A percentile compares a stretch with the other conserved stretches of the same genome.
These are phyloP conservation scores for Steinernema carpocapsae DNA, from an alignment of 2,888 invertebrate species.

Conservation along the genomic window DNA sequence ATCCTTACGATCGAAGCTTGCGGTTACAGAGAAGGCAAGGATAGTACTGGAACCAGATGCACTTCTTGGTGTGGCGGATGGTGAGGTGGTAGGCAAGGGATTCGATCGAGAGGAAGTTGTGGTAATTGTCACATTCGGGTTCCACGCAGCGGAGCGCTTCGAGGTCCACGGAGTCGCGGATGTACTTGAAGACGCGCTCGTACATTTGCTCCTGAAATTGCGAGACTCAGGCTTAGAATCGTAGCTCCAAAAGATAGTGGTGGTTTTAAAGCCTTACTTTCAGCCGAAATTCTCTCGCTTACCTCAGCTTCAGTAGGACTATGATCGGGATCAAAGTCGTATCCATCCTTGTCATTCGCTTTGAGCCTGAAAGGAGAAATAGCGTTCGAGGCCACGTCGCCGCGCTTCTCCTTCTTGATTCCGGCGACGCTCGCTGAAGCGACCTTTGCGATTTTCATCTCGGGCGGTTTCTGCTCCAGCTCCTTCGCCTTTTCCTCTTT, in stretches of 20 bases:
- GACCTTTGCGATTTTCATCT: neutral
- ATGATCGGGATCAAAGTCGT: constrained; percentile 25
- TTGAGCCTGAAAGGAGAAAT: neutral
- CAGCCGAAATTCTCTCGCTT: neutral
- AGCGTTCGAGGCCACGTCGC: too few relatives aligned
- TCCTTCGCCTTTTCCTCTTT: constrained; percentile 23
- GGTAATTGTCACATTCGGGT: constrained; percentile 5
- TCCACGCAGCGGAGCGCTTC: constrained; percentile 25
- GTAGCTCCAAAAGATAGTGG: too few relatives aligned
- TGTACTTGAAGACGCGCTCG: constrained; percentile 12
- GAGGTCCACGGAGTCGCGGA: constrained; percentile 5
- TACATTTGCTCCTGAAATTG: constrained; percentile 24
- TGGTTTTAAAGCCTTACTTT: neutral
- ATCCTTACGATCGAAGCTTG: constrained; percentile 28
- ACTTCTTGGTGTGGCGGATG: constrained; percentile 22
- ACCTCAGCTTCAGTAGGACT: constrained; percentile 9
- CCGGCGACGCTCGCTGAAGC: neutral
- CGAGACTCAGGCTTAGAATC: too few relatives aligned
- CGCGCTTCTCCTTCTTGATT: neutral
- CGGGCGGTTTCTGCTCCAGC: neutral
- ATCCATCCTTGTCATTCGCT: neutral
- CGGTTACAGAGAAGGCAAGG: constrained; percentile 22
- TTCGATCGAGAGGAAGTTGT: constrained; percentile 22
- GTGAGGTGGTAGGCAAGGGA: constrained; percentile 17
- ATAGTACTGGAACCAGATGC: constrained; percentile 7